phyloP scores from a whole-genome alignment of 2,113 vertebrate genomes.

The Mirza zaza region DNA sequence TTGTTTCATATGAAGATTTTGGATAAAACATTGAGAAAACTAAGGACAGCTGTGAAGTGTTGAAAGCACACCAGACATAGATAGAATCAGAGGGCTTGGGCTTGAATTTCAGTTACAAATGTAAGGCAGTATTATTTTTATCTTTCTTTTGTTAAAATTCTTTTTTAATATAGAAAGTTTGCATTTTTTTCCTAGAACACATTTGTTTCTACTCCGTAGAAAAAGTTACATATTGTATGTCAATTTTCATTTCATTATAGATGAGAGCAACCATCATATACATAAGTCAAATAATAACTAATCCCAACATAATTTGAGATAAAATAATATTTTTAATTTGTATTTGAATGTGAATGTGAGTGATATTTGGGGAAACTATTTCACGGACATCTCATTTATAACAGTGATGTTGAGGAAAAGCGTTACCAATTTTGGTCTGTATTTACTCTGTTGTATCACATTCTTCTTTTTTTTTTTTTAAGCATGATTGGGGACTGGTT shows the following conservation, averaged over 20 bases:
- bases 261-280: background rate
- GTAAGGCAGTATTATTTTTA: background rate
- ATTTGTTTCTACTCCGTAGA: background rate
- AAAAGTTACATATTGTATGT: background rate
- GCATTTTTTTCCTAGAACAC: background rate
- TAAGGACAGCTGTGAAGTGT: background rate
- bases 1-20: conserved; percentile 14
- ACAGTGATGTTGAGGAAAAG: background rate
- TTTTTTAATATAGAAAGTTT: conserved; percentile 6
- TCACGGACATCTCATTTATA: background rate
- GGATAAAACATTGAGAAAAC: background rate
- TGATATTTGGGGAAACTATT: background rate
- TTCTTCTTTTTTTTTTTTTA: background rate
- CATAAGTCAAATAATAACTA: background rate
- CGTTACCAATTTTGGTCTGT: background rate
- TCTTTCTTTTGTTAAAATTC: background rate
- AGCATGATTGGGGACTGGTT: background rate
- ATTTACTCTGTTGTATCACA: background rate
- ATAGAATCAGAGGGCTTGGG: background rate
- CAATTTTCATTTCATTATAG: conserved; percentile 34
- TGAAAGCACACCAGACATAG: background rate
- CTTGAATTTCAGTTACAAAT: conserved; percentile 6
- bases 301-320: background rate
- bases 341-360: background rate
- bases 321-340: conserved; percentile 39